Evolutionary conservation across 2,888 invertebrate genomes (phyloP), one percentile per base, ranked within the genome.

Genomic region (Athrips mouffetella): DNA sequence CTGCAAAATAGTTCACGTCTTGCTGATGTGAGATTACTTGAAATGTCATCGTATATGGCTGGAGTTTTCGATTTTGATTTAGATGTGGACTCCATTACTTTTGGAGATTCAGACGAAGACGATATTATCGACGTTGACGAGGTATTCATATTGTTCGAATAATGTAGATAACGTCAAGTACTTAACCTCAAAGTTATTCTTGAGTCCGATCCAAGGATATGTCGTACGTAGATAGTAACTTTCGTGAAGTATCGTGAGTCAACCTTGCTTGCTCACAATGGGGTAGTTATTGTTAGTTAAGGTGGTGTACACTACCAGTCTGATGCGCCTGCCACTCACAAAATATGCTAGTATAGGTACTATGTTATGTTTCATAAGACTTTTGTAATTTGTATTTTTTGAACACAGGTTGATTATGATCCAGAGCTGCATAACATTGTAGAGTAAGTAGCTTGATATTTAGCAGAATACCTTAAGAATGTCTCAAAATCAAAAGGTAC

Each of bases 51-150:
- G 64, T 88, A 87, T 86, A 94, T 94, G 93, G 94, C 94, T 80
- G 96, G 95, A 85, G 94, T 97, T 81, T 97, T 98, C 86, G 96
- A 97, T 91, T 93, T 98, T 83, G 97, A 98, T 87, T 90, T 97
- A 74, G 92, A 92, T 78, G 87, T 88, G 67, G 90, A 90, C 77
- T 89, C 89, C 55, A 89, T 91, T 63, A 88, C 89, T 55, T 89
- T 91, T 61, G 92, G 91, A 72, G 93, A 94, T 79, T 93, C 94
- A 75, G 95, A 94, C 70, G 94, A 96, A 65, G 96, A 97, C 78
- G 98, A 98, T 89, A 93, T 93, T 77, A 94, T 96, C 76, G 95
- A 95, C 74, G 89, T 93, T 60, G 94, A 95, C 89, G 94, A 95
- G 92, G 97, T 96, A 91, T 90, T 84, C 76, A 59, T 61, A 44